Base-by-base conservation (phyloP, 2,888 invertebrate genomes). In the Alviniconcha strummeri region DNA sequence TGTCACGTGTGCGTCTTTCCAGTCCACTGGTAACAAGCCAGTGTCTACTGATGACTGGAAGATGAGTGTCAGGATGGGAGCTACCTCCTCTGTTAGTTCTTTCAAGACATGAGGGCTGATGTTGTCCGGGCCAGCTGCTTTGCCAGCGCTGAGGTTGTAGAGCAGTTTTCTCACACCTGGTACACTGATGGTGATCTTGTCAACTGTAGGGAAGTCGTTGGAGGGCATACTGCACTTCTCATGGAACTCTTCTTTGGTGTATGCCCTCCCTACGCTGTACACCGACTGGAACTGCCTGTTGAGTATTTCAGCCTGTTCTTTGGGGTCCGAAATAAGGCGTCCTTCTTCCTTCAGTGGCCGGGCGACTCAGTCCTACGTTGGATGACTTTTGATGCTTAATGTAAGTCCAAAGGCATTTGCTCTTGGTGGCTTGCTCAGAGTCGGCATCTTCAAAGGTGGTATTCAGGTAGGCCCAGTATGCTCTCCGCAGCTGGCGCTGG, bases 101-200 rank as follows among this genome's bases (percentile, higher is more conserved):
- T 64, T 79, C 19, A 79, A 11, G 15, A 79, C n/a, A 15, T 64
- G 19, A 15, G 52, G 8, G 52, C 8, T 79, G 69, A 79, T 79
- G 64, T 13, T 52, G n/a, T 67, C 79, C 4, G 79, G 79, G 64
- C 79, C 52, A 79, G 64, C 54, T 15, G 79, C 78, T 57, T 60
- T 78, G 9, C 60, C 57, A 64, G 60, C 13, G 6, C 19, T 17
- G 5, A 60, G 56, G 11, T 11, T n/a, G 36, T 36, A 54, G 17
- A 78, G 57, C 4, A 78, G 78, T 54, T 78, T 78, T 11, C 5
- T 57, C 17, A 60, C 78, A 7, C 60, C 78, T 60, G 19, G 19
- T 15, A 13, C 36, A 60, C n/a, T 60, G 13, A 78, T 78, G 19
- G 5, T n/a, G 7, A 78, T 54, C 5, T n/a, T 36, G 64, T 78